Conservation (phyloP, 2,888 invertebrate genomes). For the Fragum whitleyi region DNA sequence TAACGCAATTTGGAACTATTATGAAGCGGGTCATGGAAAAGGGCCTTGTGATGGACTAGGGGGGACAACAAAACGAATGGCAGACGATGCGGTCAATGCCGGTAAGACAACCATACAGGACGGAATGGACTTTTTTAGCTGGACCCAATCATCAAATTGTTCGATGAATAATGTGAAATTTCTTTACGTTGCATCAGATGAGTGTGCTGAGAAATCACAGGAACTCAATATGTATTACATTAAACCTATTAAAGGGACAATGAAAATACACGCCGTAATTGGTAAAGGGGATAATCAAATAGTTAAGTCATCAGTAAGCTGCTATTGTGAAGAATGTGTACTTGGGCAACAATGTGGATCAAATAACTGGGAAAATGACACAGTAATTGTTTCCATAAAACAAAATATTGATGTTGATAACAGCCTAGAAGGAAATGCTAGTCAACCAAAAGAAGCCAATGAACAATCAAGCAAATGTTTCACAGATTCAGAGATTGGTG, state of each 20-base stretch:
- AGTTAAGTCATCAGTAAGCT: slow-evolving; percentile 8
- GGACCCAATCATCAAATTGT: slow-evolving; percentile 41
- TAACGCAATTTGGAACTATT: slow-evolving; percentile 26
- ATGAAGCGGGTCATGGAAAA: slow-evolving; percentile 37
- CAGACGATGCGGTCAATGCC: slow-evolving; percentile 39
- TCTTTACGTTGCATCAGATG: slow-evolving; percentile 11
- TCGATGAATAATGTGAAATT: slow-evolving; percentile 14
- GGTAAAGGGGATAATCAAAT: slow-evolving; percentile 22
- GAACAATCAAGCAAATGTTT: not conserved
- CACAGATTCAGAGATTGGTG: not conserved
- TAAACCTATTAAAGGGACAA: slow-evolving; percentile 43
- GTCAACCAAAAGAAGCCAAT: too few relatives aligned
- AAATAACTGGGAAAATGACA: slow-evolving; percentile 1
- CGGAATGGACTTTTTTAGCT: slow-evolving; percentile 35
- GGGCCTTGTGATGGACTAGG: too few relatives aligned
- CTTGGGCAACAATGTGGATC: slow-evolving; percentile 3
- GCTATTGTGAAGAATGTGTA: slow-evolving; percentile 30
- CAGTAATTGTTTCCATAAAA: not conserved
- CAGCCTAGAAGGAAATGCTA: not conserved
- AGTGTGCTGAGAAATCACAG: slow-evolving; percentile 8
- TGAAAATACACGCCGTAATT: slow-evolving; percentile 42
- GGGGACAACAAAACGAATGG: slow-evolving; percentile 43
- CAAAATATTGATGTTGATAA: not conserved
- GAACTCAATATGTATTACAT: not conserved
- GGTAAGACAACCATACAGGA: slow-evolving; percentile 43